Conservation (phyloP, 2,113 vertebrate genomes). For the Protobothrops mucrosquamatus region DNA sequence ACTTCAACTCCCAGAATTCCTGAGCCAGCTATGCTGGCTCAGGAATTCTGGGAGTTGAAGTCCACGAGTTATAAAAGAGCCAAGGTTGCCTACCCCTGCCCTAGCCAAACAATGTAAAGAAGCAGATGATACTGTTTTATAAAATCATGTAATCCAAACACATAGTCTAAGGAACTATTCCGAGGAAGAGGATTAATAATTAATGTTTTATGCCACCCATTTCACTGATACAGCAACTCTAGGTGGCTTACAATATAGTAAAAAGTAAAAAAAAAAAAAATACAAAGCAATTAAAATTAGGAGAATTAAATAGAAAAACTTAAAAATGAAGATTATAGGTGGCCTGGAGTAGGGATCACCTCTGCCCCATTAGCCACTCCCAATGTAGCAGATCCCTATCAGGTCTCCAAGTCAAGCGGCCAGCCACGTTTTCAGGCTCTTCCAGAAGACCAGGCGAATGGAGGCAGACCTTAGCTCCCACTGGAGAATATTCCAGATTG, state of each 20-base stretch:
- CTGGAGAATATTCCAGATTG: not conserved
- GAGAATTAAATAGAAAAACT: not conserved
- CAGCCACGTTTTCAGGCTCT: not conserved
- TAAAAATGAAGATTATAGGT: not conserved
- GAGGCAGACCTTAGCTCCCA: not conserved
- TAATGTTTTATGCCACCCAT: not conserved
- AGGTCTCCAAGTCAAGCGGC: not conserved
- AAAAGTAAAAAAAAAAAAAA: not conserved
- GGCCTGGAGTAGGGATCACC: not conserved
- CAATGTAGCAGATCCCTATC: not conserved
- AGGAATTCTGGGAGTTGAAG: no score
- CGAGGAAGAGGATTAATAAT: not conserved
- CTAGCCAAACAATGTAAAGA: not conserved
- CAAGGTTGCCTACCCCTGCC: no score
- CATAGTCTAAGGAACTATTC: not conserved
- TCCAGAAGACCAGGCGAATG: not conserved
- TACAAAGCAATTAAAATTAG: not conserved
- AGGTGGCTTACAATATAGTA: not conserved
- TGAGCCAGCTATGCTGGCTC: no score
- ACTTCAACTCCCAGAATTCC: no score
- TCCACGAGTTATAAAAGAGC: no score
- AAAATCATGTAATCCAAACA: not conserved
- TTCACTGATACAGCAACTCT: not conserved
- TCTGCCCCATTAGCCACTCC: not conserved
- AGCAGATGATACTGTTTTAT: not conserved